Percentiles rank a stretch among this genome's conserved stretches.
phyloP scores from a whole-genome alignment of 2,113 vertebrate genomes.

The Zosterops borbonicus region DNA sequence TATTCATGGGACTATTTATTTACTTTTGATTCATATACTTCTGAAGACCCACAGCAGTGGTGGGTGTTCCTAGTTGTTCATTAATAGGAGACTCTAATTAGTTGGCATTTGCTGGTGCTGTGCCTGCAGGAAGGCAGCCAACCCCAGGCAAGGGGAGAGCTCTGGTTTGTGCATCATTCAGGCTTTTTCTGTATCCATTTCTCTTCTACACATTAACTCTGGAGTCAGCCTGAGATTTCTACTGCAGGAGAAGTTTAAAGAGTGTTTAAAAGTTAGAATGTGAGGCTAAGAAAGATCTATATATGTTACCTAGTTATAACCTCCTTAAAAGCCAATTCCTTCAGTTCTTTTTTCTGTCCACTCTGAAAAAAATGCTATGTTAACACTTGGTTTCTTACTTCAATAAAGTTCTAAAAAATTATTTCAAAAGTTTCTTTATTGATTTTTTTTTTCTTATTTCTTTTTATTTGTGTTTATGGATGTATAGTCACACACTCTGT shows the following conservation, averaged over 20 bases:
- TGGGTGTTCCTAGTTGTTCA: not conserved
- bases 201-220: not conserved
- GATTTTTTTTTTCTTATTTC: constrained; percentile 30
- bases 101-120: not conserved
- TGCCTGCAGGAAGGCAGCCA: not conserved
- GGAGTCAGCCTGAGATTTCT: not conserved
- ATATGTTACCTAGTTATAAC: not conserved
- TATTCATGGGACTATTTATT: not conserved
- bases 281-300: not conserved
- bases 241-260: not conserved
- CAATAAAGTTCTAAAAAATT: accelerated
- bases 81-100: not conserved
- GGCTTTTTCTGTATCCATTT: not conserved
- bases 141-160: accelerated
- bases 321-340: not conserved
- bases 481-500: constrained; percentile 71
- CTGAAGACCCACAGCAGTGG: not conserved
- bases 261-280: not conserved
- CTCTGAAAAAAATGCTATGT: not conserved
- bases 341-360: not conserved
- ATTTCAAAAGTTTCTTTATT: not conserved
- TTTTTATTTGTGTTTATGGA: not conserved
- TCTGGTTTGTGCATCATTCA: not conserved
- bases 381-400: not conserved
- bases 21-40: not conserved